phyloP scores from a whole-genome alignment of 2,888 invertebrate genomes.

The Leuctra nigra region DNA sequence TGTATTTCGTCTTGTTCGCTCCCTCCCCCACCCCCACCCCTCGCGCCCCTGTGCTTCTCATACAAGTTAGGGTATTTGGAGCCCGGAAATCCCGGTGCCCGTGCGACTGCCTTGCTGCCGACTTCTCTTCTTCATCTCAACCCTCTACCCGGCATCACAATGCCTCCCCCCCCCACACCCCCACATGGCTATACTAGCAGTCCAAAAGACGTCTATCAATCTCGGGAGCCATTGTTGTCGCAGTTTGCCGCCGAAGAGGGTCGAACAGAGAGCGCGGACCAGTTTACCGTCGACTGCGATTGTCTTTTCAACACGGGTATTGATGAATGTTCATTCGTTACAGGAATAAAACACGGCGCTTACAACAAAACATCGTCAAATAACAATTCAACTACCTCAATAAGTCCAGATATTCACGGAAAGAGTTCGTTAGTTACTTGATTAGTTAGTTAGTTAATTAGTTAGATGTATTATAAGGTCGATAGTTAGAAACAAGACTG shows the following conservation, averaged over 20 bases:
- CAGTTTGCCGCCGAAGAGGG: no score
- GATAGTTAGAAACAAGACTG: no score
- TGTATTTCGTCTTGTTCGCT: conserved; percentile 7
- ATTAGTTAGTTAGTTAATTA: no score
- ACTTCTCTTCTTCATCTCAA: conserved; percentile 2
- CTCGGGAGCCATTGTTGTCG: not conserved
- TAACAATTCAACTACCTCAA: no score
- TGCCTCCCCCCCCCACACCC: not conserved
- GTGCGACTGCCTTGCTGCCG: conserved; percentile 16
- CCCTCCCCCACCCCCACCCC: not conserved
- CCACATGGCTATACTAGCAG: not conserved
- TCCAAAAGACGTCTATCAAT: not conserved
- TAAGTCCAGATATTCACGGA: no score
- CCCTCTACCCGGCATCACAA: not conserved
- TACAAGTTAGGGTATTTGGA: conserved; percentile 19
- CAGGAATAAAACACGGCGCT: no score
- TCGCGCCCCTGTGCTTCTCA: conserved; percentile 4
- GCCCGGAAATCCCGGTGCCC: conserved; percentile 23
- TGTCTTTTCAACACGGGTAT: no score
- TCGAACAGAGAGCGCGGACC: no score
- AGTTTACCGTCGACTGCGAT: no score
- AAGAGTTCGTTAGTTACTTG: no score
- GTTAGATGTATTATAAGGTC: no score
- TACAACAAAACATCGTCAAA: not conserved
- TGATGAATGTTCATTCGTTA: no score